Conservation (phyloP, 2,888 invertebrate species). For the Drosophila niveifrons region DNA sequence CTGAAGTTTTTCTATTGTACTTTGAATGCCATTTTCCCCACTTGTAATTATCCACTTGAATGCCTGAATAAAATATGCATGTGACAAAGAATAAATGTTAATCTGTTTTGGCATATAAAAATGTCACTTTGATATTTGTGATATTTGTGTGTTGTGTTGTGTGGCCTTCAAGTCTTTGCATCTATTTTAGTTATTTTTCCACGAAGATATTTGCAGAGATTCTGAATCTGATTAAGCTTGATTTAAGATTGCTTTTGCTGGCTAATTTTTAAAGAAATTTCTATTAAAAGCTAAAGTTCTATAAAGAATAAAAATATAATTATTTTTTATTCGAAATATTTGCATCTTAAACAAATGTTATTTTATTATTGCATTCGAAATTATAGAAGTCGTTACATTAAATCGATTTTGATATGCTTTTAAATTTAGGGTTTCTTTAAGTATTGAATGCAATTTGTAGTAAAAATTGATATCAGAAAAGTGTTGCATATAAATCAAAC, state of each 20-base stretch:
- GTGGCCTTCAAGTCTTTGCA: slow-evolving; percentile 10
- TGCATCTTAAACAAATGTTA: no score
- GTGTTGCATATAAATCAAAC: no score
- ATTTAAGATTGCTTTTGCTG: not conserved
- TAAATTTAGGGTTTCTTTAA: no score
- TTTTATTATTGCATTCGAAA: no score
- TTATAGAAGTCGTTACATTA: no score
- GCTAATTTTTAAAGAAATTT: not conserved
- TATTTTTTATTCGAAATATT: no score
- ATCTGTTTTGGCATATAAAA: slow-evolving; percentile 43
- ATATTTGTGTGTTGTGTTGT: no score
- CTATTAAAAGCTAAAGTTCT: not conserved
- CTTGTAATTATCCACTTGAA: slow-evolving; percentile 72
- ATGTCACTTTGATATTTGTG: slow-evolving; percentile 3
- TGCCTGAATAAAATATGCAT: slow-evolving; percentile 59
- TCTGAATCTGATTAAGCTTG: not conserved
- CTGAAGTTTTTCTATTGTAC: slow-evolving; percentile 42
- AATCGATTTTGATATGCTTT: no score
- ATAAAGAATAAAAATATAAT: no score
- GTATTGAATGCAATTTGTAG: no score
- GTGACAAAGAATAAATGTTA: slow-evolving; percentile 52
- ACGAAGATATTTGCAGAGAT: not conserved
- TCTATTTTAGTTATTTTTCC: slow-evolving; percentile 22
- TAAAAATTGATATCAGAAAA: not conserved
- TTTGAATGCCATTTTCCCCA: slow-evolving; percentile 32